Conservation (phyloP, 2,888 invertebrate species). For the Augochlorella aurata region DNA sequence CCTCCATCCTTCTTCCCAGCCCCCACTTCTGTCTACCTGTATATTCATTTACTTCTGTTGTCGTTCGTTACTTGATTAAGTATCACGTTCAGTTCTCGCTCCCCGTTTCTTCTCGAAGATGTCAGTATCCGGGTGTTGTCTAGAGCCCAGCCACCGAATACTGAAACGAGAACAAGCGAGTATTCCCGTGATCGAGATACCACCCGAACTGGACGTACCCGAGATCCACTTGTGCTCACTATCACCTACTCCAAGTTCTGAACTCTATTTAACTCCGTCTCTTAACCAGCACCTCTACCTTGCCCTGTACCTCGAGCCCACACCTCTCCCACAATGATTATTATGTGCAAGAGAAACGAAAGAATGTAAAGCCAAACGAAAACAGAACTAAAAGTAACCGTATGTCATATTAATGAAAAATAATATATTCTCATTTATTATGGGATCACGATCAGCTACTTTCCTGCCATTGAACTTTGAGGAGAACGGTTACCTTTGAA, state of each 20-base stretch:
- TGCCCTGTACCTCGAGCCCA: constrained; percentile 33
- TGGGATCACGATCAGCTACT: constrained; percentile 83
- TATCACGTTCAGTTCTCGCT: constrained; percentile 49
- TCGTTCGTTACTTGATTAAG: constrained; percentile 39
- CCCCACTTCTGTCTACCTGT: constrained; percentile 55
- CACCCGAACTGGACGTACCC: constrained; percentile 42
- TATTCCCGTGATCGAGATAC: constrained; percentile 13
- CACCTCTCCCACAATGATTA: constrained; percentile 44
- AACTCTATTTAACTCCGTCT: constrained; percentile 16
- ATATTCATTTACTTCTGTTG: constrained; percentile 45
- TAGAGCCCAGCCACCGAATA: not conserved
- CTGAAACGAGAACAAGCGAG: constrained; percentile 14
- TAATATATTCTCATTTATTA: constrained; percentile 83
- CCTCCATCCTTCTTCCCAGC: constrained; percentile 64
- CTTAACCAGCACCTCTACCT: not conserved
- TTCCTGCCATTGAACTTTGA: constrained; percentile 83
- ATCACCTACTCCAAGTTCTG: constrained; percentile 37
- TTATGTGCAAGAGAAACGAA: constrained; percentile 68
- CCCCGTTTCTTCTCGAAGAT: constrained; percentile 41
- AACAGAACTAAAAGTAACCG: constrained; percentile 64
- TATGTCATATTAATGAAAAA: constrained; percentile 79
- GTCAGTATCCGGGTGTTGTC: constrained; percentile 53
- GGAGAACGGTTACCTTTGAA: constrained; percentile 83
- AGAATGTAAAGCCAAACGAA: constrained; percentile 63
- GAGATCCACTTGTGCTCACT: constrained; percentile 36